Conservation (phyloP, 2,113 vertebrate genomes). For the Carassius auratus region DNA sequence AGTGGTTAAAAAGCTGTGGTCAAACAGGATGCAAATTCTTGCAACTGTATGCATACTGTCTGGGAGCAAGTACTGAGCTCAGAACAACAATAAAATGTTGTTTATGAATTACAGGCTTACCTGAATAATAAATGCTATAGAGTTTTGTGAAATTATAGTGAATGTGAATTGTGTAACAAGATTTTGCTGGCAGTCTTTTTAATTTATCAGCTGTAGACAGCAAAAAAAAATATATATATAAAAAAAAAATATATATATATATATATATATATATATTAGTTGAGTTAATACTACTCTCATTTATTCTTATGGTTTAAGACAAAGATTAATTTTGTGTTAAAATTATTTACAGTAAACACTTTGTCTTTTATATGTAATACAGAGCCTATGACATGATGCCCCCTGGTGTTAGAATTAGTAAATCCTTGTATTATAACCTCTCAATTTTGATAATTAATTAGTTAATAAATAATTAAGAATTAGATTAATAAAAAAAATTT, state of each 20-base stretch:
- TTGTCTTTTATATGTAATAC: neutral
- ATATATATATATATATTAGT: neutral
- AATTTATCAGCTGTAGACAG: no score
- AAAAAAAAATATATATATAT: no score
- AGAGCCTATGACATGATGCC: neutral
- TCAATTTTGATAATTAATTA: neutral
- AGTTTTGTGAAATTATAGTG: neutral
- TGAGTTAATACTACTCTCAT: neutral
- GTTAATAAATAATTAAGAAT: neutral
- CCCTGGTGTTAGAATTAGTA: neutral
- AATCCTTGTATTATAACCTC: neutral
- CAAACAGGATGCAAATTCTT: no score
- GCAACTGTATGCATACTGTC: no score
- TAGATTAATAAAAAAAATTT: neutral
- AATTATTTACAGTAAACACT: neutral
- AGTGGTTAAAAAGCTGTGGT: neutral
- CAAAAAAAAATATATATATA: neutral
- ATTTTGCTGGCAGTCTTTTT: neutral
- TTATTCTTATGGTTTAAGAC: neutral
- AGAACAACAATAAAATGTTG: neutral
- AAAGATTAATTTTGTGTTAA: neutral
- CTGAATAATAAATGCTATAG: no score
- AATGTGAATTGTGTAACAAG: neutral
- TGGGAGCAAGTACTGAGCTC: neutral
- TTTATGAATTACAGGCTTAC: neutral